These are phyloP conservation scores for Huso huso DNA, from an alignment of 2,797 vertebrate species.

Conservation along the genomic window DNA sequence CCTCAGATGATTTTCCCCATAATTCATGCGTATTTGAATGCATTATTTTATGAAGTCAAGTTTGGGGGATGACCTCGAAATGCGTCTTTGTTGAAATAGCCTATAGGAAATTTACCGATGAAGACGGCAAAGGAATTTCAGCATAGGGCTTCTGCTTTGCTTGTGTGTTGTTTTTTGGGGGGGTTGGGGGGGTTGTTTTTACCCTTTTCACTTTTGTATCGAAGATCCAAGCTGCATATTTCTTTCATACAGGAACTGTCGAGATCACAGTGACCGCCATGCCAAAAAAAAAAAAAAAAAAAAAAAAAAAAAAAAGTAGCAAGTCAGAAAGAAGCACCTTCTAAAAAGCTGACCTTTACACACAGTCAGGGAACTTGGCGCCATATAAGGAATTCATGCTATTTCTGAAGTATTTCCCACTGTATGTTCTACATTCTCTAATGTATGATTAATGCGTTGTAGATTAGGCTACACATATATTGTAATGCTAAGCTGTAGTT, in stretches of 20 bases:
- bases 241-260: conserved; percentile 9
- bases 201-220: conserved; percentile 50
- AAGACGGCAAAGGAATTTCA: conserved; percentile 57
- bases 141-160: conserved; percentile 46
- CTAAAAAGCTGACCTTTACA: conserved; percentile 37
- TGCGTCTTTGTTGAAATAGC: conserved; percentile 42
- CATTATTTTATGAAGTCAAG: conserved; percentile 17
- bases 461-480: no score
- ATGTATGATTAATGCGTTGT: no score
- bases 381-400: conserved; percentile 17
- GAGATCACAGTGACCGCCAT: conserved; percentile 11
- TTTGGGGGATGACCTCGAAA: conserved; percentile 38
- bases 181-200: conserved; percentile 24
- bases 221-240: conserved; percentile 25
- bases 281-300: not conserved
- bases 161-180: conserved; percentile 33
- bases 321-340: conserved; percentile 36
- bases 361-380: conserved; percentile 47
- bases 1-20: not conserved
- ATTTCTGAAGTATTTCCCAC: no score
- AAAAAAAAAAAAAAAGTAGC: not conserved
- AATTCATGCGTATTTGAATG: no score
- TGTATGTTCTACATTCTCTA: no score
- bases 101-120: conserved; percentile 54
- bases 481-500: no score